Evolutionary conservation across 2,888 invertebrate species (phyloP), one percentile per base, ranked within the genome.

Genomic region (Ophion ellenae): DNA sequence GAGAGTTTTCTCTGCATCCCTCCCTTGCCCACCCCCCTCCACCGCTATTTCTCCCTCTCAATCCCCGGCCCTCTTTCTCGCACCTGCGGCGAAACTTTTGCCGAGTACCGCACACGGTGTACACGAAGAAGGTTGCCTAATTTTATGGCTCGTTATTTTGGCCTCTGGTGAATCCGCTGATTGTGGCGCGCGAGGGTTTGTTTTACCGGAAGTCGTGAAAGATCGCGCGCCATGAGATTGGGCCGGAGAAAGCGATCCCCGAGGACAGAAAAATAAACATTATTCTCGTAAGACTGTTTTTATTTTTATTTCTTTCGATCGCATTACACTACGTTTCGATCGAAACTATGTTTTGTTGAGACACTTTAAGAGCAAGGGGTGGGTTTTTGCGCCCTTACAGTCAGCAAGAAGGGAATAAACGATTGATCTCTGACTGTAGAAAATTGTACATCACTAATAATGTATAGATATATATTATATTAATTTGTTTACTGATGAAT

Each of bases 111-210:
- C 67, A 63, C 45, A 75, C 17, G 64, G 61, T 47, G 36, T 69
- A 57, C 64, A 57, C 64, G 69, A 74, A 59, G 73, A 61, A 59
- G 79, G 78, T 47, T 79, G 81, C 75, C 85, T 87, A 87, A 87
- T 87, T 87, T 86, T 87, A 87, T 84, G 87, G 81, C 83, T 87
- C 87, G 85, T 87, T 87, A 87, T 87, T 87, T 84, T 71, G 73
- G 81, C 47, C 77, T 63, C 63, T 28, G 74, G 24, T 61, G 64
- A 81, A 75, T 47, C 53, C 73, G 40, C 40, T 32, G 79, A 67
- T 82, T 77, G 81, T 74, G 45, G 45, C 69, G 28, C 63, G 61
- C 28, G 57, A 67, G 66, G 79, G 66, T 59, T 66, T 71, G 71
- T 20, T 78, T 64, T 78, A 36, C 47, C 66, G 81, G 64, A 59